Conservation (phyloP, 2,888 invertebrate genomes). For the Dolomedes plantarius region DNA sequence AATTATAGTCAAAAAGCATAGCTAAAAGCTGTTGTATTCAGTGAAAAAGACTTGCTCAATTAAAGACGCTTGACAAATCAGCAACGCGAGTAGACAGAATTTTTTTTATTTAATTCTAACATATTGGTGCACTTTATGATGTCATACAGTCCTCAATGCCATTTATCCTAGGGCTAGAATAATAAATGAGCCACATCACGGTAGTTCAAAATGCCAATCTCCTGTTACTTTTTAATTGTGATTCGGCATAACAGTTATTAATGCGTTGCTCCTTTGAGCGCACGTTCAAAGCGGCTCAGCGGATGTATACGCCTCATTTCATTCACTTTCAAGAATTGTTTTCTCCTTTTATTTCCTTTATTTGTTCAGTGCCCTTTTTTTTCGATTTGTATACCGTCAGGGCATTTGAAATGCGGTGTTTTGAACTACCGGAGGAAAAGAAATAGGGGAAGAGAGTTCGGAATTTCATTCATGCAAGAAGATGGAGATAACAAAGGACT, state of each 20-base stretch:
- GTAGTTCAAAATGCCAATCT: not conserved
- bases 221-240: not conserved
- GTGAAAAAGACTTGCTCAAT: too few species aligned
- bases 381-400: not conserved
- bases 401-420: not conserved
- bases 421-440: not conserved
- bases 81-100: too few species aligned
- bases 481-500: not conserved
- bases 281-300: not conserved
- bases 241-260: not conserved
- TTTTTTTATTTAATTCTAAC: too few species aligned
- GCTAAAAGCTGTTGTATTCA: too few species aligned
- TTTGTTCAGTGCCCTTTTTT: conserved; percentile 28
- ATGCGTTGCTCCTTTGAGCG: not conserved
- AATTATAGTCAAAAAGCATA: too few species aligned
- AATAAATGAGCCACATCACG: not conserved
- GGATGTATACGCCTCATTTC: conserved; percentile 47
- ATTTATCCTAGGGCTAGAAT: not conserved
- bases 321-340: conserved; percentile 37
- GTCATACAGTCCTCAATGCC: too few species aligned
- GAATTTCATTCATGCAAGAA: not conserved
- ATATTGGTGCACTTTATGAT: too few species aligned
- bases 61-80: too few species aligned
- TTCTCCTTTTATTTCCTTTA: conserved; percentile 39
- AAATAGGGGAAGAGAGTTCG: not conserved